Conservation (phyloP, 2,797 vertebrate species). For the Sebastes diaconus region DNA sequence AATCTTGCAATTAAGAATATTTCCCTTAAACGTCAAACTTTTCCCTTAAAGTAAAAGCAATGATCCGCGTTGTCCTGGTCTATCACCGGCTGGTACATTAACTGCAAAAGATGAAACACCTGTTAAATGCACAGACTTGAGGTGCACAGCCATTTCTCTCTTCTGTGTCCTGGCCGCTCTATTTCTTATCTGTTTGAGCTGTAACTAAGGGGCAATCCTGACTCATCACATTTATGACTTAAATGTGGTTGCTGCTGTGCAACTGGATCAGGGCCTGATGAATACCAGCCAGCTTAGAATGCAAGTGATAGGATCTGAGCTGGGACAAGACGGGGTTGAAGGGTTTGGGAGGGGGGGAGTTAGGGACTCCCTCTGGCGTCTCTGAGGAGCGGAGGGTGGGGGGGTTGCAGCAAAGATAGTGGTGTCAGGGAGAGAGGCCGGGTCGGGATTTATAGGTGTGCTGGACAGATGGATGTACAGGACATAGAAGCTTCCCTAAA, state of each 20-base stretch:
- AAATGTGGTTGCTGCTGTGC: constrained; percentile 58
- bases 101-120: background rate
- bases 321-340: background rate
- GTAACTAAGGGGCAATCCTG: constrained; percentile 47
- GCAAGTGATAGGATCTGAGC: constrained; percentile 48
- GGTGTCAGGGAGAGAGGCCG: background rate
- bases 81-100: background rate
- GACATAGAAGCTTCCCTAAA: background rate
- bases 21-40: background rate
- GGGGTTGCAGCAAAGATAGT: background rate
- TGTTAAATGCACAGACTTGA: background rate
- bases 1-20: background rate
- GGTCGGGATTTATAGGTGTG: background rate
- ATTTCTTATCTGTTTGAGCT: constrained; percentile 44
- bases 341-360: background rate
- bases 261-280: constrained; percentile 57
- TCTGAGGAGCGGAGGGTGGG: background rate
- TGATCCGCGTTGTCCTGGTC: too few relatives aligned
- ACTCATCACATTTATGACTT: constrained; percentile 58
- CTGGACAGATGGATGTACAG: background rate
- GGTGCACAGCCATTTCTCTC: background rate
- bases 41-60: background rate
- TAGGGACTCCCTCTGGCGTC: constrained; percentile 60
- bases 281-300: constrained; percentile 64
- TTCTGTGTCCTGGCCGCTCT: background rate